Evolutionary conservation across 2,888 invertebrate species (phyloP), one percentile per base, ranked within the genome.

Genomic region (Drosophila meridiana): DNA sequence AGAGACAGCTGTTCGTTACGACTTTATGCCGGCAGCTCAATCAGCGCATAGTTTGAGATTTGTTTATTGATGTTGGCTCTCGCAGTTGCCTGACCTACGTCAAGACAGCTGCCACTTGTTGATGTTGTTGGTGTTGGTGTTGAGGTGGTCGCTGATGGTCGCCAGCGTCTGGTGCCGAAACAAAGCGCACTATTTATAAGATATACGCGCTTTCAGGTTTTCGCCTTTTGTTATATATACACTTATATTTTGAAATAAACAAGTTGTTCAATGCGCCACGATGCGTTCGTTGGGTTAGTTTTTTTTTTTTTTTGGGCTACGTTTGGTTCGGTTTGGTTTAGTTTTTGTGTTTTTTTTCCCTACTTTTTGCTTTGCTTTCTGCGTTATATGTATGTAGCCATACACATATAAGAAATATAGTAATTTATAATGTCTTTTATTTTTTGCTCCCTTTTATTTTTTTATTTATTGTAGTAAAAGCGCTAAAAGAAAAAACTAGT

Each of bases 131-230:
- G 43, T 59, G 70, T 53, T 75, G 52, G 26, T 55, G 65, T 61
- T 47, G 76, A 50, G 66, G 50, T 48, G 43, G 55, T 61, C 56
- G 63, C 58, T 60, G 75, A 60, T 72, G 63, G 63, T 63, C 74
- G 65, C 52, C 45, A 59, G 59, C 55, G 43, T 42, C 47, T 57
- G 69, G 80, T 83, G 83, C 81, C 84, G 87, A 84, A 82, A 89
- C 89, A 85, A 89, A 78, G 87, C 87, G 81, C 89, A 89, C 81
- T 85, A 81, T 87, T 87, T 87, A 85, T 81, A 84, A 81, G 83
- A 84, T 79, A 83, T 60, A 78, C 70, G 74, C 73, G 79, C 69
- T 85, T 85, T 76, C 86, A 67, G 78, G 76, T 81, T 81, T 80
- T 74, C 61, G 58, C 66, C 68, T 79, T 77, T 80, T 87, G 82